Evolutionary conservation across 2,888 invertebrate species (phyloP).

Genomic region (Yponomeuta evonymella): DNA sequence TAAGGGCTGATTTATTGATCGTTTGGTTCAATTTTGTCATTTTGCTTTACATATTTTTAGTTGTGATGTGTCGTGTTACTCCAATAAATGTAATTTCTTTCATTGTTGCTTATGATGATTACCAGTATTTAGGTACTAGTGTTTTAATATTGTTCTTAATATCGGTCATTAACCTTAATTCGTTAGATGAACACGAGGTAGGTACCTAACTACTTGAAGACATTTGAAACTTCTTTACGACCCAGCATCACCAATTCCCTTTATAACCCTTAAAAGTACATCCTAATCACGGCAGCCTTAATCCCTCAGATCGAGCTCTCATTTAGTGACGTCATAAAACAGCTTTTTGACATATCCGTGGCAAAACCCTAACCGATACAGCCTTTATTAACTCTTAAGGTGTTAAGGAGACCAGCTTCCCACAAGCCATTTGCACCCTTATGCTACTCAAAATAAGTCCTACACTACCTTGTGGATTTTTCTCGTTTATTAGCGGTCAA

Average conservation of each 20-base stretch:
- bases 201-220: no score
- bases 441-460: background rate
- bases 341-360: conserved; percentile 76
- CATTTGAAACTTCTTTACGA: background rate
- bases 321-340: conserved; percentile 72
- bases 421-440: background rate
- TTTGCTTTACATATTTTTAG: no score
- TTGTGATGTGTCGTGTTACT: no score
- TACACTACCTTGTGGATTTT: background rate
- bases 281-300: background rate
- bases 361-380: conserved; percentile 75
- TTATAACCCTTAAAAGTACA: background rate
- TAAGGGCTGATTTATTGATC: no score
- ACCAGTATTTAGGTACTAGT: no score
- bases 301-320: conserved; percentile 31
- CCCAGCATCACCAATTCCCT: background rate
- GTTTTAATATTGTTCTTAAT: no score
- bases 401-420: conserved; percentile 56
- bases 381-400: conserved; percentile 66
- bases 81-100: no score
- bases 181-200: no score
- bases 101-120: no score
- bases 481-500: conserved; percentile 37
- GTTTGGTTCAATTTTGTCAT: no score
- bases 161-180: no score